Evolutionary conservation across 2,797 vertebrate genomes (phyloP).

Genomic region (Hydrolagus colliei): DNA sequence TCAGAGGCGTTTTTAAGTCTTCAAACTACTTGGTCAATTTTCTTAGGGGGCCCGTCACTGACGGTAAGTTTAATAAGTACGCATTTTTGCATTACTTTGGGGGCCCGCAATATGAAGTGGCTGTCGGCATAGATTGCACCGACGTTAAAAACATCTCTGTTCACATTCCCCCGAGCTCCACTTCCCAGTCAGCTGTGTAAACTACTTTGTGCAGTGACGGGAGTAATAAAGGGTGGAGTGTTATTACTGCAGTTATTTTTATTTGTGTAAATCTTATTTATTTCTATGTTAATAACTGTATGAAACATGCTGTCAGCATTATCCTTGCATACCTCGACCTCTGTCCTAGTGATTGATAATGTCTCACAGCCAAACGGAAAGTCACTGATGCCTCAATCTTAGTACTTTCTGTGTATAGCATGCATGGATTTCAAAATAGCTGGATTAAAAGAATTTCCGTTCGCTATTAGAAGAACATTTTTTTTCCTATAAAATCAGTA

Average conservation of each 20-base stretch:
- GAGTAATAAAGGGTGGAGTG: too few species aligned
- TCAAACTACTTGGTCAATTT: too few species aligned
- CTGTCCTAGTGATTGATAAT: not conserved
- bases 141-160: too few species aligned
- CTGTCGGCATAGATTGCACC: too few species aligned
- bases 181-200: too few species aligned
- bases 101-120: too few species aligned
- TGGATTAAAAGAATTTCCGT: not conserved
- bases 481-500: not conserved
- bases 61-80: too few species aligned
- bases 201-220: too few species aligned
- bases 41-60: too few species aligned
- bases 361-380: not conserved
- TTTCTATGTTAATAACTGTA: not conserved
- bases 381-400: not conserved
- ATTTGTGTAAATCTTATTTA: not conserved
- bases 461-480: not conserved
- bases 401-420: not conserved
- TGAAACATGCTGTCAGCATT: not conserved
- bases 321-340: not conserved
- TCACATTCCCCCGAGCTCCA: too few species aligned
- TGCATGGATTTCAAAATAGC: not conserved
- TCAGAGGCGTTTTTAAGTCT: too few species aligned
- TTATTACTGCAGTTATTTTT: conserved; percentile 1
- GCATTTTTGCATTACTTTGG: too few species aligned